Percentiles rank a stretch among this genome's conserved stretches.
These are phyloP conservation scores for Hylaeus anthracinus DNA, from an alignment of 1,140 invertebrate species.

Conservation along the genomic window DNA sequence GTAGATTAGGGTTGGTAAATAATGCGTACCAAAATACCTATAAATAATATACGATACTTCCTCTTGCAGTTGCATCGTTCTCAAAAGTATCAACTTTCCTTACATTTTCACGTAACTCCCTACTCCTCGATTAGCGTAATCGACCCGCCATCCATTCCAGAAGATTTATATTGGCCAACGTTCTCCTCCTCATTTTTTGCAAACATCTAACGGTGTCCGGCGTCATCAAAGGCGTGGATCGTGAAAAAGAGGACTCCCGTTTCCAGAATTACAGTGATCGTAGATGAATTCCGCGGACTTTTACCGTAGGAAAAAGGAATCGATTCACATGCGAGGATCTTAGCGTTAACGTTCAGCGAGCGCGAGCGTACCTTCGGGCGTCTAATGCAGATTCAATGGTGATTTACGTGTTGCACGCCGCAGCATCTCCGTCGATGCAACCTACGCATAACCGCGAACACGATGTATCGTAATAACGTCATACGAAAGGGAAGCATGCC, in stretches of 20 bases:
- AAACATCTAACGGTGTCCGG: not conserved
- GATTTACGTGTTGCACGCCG: conserved; percentile 12
- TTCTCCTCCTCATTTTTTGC: not conserved
- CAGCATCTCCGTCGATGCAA: conserved; percentile 1
- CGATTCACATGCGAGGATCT: conserved; percentile 1
- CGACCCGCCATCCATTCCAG: too few species aligned
- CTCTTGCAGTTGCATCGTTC: too few species aligned
- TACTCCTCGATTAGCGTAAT: too few species aligned
- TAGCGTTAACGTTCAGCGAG: not conserved
- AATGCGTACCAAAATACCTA: too few species aligned
- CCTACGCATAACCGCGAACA: conserved; percentile 30
- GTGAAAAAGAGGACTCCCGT: not conserved
- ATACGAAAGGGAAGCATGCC: conserved; percentile 24
- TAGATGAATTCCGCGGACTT: not conserved
- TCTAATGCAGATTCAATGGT: conserved; percentile 18
- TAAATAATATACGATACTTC: too few species aligned
- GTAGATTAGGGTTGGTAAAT: too few species aligned
- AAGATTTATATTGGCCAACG: too few species aligned
- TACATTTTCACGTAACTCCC: too few species aligned
- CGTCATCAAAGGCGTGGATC: conserved; percentile 4
- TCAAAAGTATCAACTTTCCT: too few species aligned
- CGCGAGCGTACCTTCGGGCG: not conserved
- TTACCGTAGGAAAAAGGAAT: conserved; percentile 23
- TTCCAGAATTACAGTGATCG: conserved; percentile 40
- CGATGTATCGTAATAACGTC: conserved; percentile 45